Evolutionary conservation across 2,797 vertebrate genomes (phyloP).

Genomic region (Sciaenops ocellatus): DNA sequence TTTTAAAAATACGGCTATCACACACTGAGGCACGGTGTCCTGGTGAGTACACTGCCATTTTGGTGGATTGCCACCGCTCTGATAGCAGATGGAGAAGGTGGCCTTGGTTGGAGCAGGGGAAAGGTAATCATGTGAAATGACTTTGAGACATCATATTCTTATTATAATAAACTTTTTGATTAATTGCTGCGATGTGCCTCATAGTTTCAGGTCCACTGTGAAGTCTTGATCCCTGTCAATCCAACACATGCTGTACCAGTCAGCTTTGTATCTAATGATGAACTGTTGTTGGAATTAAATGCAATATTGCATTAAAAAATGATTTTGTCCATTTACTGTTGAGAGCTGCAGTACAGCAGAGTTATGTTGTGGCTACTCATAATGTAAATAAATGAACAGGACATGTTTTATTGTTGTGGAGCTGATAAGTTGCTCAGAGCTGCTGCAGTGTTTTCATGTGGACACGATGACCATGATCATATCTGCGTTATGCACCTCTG

Average conservation of each 20-base stretch:
- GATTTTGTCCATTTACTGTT: background rate
- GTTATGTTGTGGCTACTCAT: slow-evolving; percentile 9
- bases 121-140: slow-evolving; percentile 69
- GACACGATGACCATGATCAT: slow-evolving; percentile 35
- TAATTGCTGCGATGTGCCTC: background rate
- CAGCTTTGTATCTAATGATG: background rate
- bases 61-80: slow-evolving; percentile 36
- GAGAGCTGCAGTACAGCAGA: background rate
- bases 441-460: slow-evolving; percentile 18
- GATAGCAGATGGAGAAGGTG: slow-evolving; percentile 63
- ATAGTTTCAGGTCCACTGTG: background rate
- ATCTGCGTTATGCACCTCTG: slow-evolving; percentile 33
- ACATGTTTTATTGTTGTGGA: slow-evolving; percentile 12
- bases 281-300: background rate
- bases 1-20: slow-evolving; percentile 62
- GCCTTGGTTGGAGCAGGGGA: slow-evolving; percentile 67
- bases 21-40: slow-evolving; percentile 57
- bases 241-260: background rate
- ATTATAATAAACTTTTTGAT: background rate
- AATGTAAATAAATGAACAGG: slow-evolving; percentile 11
- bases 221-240: too few species aligned
- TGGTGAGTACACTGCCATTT: slow-evolving; percentile 40
- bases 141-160: background rate
- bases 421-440: slow-evolving; percentile 30
- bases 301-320: background rate